Base-by-base conservation (phyloP, 2,797 vertebrate genomes). In the Hippoglossus hippoglossus region DNA sequence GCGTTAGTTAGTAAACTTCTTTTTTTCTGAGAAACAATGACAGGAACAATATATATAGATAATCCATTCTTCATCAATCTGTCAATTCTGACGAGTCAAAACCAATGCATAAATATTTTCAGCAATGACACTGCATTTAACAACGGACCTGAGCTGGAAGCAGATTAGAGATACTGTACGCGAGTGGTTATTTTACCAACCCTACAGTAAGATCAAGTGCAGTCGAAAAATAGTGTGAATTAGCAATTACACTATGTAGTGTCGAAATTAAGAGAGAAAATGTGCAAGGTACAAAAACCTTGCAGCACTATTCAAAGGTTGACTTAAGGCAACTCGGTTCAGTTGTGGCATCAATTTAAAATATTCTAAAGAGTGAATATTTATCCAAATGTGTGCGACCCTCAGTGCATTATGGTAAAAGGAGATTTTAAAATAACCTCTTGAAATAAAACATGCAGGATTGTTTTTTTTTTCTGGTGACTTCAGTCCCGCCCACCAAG, bases 91-190 rank as follows among this genome's bases (percentile, higher is more conserved):
- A 57, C 21, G 57, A 66, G 52, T 11, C 55, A 65, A 26, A 76
- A 76, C 55, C 76, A 21, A 66, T 12, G 36, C n/a, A 63, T 41
- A 65, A 56, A 68, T 62, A 65, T 34, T 25, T 73, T 65, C 22
- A 73, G 56, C 12, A 55, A 31, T 46, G 39, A 55, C 19, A 47
- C 2, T 19, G 6, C 59, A 41, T 68, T 76, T 56, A 72, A 54
- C 46, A 62, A 73, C 1, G 81, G 77, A 83, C 77, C 73, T 89
- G 91, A 92, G 85, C 77, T 75, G 51, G 15, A 87, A 74, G 77
- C 52, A 68, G 41, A 62, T 28, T 7, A 46, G 34, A 65, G 7
- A 55, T 67, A 63, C 47, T 49, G 47, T 19, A 19, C 71, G n/a
- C 11, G n/a, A 76, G 74, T 50, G 59, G 63, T 73, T 87, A 56